Evolutionary conservation across 2,113 vertebrate species (phyloP).

Genomic region (Morphnarchus princeps): DNA sequence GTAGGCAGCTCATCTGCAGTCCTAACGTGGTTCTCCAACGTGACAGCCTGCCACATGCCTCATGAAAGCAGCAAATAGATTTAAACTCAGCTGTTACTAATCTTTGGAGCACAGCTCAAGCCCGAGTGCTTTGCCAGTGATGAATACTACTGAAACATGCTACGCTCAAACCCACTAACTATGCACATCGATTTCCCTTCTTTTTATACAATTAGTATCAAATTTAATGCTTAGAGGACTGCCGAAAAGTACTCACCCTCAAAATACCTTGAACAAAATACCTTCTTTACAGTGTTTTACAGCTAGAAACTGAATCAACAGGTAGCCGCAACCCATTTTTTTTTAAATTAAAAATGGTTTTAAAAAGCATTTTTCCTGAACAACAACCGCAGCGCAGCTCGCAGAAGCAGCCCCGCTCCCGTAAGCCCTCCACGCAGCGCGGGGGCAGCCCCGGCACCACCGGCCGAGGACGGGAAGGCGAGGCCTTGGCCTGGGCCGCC

Average conservation of each 20-base stretch:
- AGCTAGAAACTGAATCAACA: background rate
- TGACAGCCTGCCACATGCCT: background rate
- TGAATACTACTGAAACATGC: background rate
- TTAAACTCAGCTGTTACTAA: background rate
- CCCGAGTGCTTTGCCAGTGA: background rate
- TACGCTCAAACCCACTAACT: background rate
- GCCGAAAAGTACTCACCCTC: background rate
- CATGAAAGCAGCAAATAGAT: background rate
- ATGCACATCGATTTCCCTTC: rapidly evolving
- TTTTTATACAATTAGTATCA: rapidly evolving
- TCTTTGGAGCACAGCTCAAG: background rate
- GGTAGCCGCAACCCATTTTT: background rate
- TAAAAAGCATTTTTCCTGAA: background rate
- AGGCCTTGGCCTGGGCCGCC: background rate
- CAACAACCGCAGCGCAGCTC: no score
- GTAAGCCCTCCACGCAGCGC: background rate
- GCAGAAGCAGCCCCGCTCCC: no score
- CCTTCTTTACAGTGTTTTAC: no score
- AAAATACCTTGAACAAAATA: rapidly evolving
- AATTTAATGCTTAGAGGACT: rapidly evolving
- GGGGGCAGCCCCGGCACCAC: background rate
- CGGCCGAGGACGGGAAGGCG: background rate
- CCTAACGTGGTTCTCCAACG: no score
- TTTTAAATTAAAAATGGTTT: rapidly evolving
- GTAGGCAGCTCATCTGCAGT: background rate